Evolutionary conservation across 2,797 vertebrate genomes (phyloP), one percentile per base, ranked within the genome.

Genomic region (Euthynnus affinis): DNA sequence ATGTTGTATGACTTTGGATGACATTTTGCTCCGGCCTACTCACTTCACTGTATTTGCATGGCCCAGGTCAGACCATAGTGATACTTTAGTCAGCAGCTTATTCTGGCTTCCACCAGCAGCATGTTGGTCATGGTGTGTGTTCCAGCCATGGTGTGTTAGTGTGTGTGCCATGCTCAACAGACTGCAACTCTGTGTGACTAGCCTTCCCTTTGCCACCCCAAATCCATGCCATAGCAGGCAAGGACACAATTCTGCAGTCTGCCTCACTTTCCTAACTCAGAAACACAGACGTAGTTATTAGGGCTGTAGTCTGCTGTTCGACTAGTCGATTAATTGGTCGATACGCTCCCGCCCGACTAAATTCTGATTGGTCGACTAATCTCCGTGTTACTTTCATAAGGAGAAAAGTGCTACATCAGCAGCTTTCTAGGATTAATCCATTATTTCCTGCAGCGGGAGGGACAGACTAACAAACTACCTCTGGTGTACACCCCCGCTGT

Each of bases 181-280:
- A 92, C 89, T 91, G 90, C 60, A 61, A 20, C 93, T 89, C 93
- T 89, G 93, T 92, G 89, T 91, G 92, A 93, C 78, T 49, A 63
- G 87, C 71, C 71, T 74, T 81, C 74, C 64, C 86, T 85, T 81
- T 83, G 78, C 83, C 75, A 76, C 77, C 63, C 44, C 60, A 55
- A 64, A 75, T 78, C 76, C 48, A 52, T 71, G 72, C 64, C 74
- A 77, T 81, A 8, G 53, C 78, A 71, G 55, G 63, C 65, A 82
- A 75, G 60, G 60, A 71, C 82, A 78, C 22, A 56, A 48, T 74
- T 74, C 23, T 72, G 2, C 60, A 61, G 17, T 66, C 58, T 3
- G 27, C 58, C 27, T 67, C 48, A 68, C 34, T 49, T 23, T n/a
- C 56, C 18, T 48, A 37, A 68, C 37, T 82, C 48, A 76, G 20